These are phyloP conservation scores for Channa maculata DNA, from an alignment of 2,113 vertebrate genomes.

Conservation along the genomic window DNA sequence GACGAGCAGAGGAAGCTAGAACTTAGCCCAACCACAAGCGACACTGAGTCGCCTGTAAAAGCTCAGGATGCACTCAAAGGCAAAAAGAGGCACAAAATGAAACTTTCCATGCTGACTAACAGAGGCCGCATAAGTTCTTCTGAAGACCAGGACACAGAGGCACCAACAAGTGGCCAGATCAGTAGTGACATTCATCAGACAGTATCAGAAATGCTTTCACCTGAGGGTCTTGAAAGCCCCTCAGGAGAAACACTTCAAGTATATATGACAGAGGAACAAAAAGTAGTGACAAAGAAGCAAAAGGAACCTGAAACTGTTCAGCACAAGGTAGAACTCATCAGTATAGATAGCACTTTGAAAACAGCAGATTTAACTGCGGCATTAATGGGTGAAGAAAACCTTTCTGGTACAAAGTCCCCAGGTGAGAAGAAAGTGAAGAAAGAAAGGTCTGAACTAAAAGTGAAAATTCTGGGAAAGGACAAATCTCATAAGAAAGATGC, in stretches of 20 bases:
- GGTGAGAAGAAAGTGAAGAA: conserved; percentile 77
- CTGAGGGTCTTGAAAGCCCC: conserved; percentile 59
- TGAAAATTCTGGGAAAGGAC: conserved; percentile 77
- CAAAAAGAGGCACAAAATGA: conserved; percentile 81
- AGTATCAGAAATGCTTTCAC: conserved; percentile 62
- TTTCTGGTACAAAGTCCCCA: conserved; percentile 52
- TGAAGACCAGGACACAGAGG: conserved; percentile 77
- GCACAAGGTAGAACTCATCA: conserved; percentile 77
- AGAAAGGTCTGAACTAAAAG: conserved; percentile 80
- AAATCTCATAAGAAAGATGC: conserved; percentile 70
- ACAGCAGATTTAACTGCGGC: conserved; percentile 72
- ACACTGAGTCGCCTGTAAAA: conserved; percentile 85
- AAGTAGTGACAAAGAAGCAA: conserved; percentile 44
- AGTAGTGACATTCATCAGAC: conserved; percentile 59
- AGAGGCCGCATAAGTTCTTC: conserved; percentile 79
- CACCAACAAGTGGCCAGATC: conserved; percentile 43
- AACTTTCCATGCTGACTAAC: conserved; percentile 70
- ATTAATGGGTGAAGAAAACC: conserved; percentile 56
- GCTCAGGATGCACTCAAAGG: conserved; percentile 80
- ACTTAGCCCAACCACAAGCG: conserved; percentile 84
- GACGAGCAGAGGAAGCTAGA: conserved; percentile 85
- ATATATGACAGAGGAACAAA: conserved; percentile 43
- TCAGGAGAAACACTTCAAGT: conserved; percentile 52
- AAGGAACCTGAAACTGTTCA: conserved; percentile 39
- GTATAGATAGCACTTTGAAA: conserved; percentile 78